Evolutionary conservation across 2,797 vertebrate genomes (phyloP).

Genomic region (Enteromius mattozi): DNA sequence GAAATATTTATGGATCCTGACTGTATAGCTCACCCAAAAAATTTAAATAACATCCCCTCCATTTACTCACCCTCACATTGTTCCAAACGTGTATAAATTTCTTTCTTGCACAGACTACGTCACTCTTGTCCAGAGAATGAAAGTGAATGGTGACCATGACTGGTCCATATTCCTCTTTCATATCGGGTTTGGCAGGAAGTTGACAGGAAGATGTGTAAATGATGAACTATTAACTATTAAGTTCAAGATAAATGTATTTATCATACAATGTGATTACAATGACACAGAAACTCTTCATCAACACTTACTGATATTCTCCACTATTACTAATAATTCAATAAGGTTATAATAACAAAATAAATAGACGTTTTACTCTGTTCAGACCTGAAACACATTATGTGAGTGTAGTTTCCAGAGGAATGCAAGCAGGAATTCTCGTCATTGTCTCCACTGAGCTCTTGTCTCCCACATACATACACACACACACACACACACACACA

Average conservation of each 20-base stretch:
- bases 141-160: neutral
- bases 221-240: neutral
- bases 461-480: slow-evolving; percentile 21
- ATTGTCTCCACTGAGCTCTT: slow-evolving; percentile 47
- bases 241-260: neutral
- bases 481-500: slow-evolving; percentile 10
- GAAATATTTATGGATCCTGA: neutral
- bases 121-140: neutral
- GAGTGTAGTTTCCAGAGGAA: slow-evolving; percentile 48
- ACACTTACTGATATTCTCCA: neutral
- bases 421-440: slow-evolving; percentile 53
- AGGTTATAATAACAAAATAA: neutral
- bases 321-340: neutral
- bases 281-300: no score
- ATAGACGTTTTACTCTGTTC: neutral
- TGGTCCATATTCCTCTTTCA: neutral
- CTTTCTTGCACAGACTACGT: neutral
- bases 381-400: slow-evolving; percentile 12
- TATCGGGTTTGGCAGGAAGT: neutral
- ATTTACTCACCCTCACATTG: neutral
- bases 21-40: neutral
- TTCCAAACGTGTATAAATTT: neutral
- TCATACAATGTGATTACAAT: neutral
- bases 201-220: neutral
- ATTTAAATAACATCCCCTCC: neutral